These are phyloP conservation scores for Ptilonorhynchus violaceus DNA, from an alignment of 2,113 vertebrate species.

Conservation along the genomic window DNA sequence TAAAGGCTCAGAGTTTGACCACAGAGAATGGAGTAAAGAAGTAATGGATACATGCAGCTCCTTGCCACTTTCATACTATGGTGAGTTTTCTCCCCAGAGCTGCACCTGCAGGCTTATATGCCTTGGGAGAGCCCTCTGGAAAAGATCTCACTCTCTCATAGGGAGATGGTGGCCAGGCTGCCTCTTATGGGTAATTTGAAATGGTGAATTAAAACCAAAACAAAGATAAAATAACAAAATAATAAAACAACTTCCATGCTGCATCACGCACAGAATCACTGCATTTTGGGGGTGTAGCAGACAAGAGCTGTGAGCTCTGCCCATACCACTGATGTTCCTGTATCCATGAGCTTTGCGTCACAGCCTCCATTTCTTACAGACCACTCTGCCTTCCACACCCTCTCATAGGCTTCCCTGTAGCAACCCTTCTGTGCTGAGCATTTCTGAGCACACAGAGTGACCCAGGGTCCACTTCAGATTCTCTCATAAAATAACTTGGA, in stretches of 20 bases:
- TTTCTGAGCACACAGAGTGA: background rate
- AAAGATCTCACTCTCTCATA: background rate
- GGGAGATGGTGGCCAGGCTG: background rate
- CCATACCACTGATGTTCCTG: background rate
- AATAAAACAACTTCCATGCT: background rate
- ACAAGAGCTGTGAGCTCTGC: background rate
- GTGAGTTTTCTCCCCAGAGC: background rate
- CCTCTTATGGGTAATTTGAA: background rate
- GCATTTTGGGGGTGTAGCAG: background rate
- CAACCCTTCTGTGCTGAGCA: background rate
- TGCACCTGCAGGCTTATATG: background rate
- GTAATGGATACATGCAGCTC: background rate
- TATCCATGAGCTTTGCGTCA: background rate
- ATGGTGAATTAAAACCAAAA: background rate
- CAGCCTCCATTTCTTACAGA: background rate
- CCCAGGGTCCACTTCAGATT: conserved; percentile 1
- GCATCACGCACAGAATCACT: background rate
- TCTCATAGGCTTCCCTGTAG: background rate
- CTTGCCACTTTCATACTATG: background rate
- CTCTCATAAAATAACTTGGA: conserved; percentile 28
- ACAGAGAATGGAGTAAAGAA: background rate
- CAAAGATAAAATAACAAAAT: background rate
- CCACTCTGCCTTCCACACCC: background rate
- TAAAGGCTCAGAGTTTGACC: background rate
- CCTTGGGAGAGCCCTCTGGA: background rate